These are phyloP conservation scores for Synanthedon andrenaeformis DNA, from an alignment of 2,888 invertebrate genomes.

Conservation along the genomic window DNA sequence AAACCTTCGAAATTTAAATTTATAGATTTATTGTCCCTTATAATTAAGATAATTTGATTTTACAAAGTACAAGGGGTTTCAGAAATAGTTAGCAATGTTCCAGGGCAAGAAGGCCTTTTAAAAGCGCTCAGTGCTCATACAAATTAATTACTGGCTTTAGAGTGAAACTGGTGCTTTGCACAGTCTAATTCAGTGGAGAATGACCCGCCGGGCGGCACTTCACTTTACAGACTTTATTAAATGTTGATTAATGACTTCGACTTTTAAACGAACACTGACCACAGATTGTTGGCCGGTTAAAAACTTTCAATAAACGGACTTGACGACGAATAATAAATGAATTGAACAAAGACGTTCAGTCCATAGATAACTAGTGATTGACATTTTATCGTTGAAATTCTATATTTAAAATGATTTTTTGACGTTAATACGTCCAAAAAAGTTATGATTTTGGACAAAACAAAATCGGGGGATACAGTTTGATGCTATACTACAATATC, in stretches of 20 bases:
- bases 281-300: background rate
- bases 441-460: no score
- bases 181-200: slow-evolving; percentile 32
- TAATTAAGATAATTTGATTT: no score
- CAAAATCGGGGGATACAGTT: no score
- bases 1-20: no score
- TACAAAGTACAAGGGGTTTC: background rate
- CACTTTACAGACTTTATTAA: slow-evolving; percentile 11
- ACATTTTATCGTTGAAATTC: no score
- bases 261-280: background rate
- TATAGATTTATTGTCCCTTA: no score
- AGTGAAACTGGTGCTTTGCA: slow-evolving; percentile 25
- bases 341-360: no score
- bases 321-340: background rate
- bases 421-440: no score
- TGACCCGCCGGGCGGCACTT: slow-evolving; percentile 12
- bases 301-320: slow-evolving; percentile 1
- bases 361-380: no score
- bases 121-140: slow-evolving; percentile 17
- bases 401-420: no score
- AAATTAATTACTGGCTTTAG: slow-evolving; percentile 46
- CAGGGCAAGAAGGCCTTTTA: background rate
- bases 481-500: no score
- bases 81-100: background rate
- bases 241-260: background rate